Conservation (phyloP, 2,888 invertebrate genomes). For the Phrixothrix hirtus region DNA sequence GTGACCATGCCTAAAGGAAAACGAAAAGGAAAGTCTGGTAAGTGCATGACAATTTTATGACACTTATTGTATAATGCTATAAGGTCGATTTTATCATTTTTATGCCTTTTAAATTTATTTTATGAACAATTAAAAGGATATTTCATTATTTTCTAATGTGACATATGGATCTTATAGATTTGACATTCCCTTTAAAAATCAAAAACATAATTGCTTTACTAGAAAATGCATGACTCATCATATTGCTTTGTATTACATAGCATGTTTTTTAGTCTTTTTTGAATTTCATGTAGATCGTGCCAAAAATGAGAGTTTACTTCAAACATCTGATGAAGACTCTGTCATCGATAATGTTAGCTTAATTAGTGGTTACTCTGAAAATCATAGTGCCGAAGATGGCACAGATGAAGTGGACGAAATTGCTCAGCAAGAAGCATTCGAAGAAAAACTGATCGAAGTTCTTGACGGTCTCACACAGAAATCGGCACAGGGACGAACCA, state of each 20-base stretch:
- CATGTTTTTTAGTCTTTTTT: neutral
- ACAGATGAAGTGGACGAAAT: slow-evolving; percentile 60
- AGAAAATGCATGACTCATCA: no score
- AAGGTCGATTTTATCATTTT: slow-evolving; percentile 6
- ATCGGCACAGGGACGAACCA: slow-evolving; percentile 79
- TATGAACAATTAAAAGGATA: no score
- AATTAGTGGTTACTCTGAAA: slow-evolving; percentile 78
- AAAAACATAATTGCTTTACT: no score
- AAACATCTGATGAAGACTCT: slow-evolving; percentile 67
- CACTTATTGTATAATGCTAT: neutral
- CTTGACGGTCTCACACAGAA: slow-evolving; percentile 90
- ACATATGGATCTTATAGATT: no score
- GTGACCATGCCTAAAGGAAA: slow-evolving; percentile 76
- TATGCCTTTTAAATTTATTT: no score
- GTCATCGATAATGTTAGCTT: slow-evolving; percentile 80
- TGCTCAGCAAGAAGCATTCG: slow-evolving; percentile 72
- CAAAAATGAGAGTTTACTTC: slow-evolving; percentile 43
- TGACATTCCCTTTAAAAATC: no score
- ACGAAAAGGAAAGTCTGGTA: slow-evolving; percentile 75
- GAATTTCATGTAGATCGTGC: slow-evolving; percentile 18
- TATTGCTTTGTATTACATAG: neutral
- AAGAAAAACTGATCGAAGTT: slow-evolving; percentile 85
- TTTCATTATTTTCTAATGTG: neutral
- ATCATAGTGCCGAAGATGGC: slow-evolving; percentile 61
- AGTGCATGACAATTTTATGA: slow-evolving; percentile 45